Percentiles rank a stretch among this genome's conserved stretches.
phyloP scores from a whole-genome alignment of 2,113 vertebrate species.

The Callaeas wilsoni region DNA sequence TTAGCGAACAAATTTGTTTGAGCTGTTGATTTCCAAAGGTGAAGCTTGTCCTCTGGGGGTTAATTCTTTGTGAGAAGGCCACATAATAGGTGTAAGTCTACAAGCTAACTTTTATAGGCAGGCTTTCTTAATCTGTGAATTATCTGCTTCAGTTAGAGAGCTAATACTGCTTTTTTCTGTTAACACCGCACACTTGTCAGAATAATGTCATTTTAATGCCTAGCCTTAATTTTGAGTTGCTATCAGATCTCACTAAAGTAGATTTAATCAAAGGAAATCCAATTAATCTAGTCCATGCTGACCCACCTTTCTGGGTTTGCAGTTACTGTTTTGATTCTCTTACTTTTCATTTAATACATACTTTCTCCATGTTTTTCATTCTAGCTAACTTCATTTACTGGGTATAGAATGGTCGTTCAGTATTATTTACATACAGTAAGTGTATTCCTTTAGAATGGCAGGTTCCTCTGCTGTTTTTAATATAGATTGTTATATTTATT shows the following conservation, averaged over 20 bases:
- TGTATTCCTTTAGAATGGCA: not conserved
- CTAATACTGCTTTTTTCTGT: not conserved
- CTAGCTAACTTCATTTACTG: constrained; percentile 5
- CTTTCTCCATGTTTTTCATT: not conserved
- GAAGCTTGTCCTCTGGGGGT: not conserved
- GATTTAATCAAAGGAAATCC: not conserved
- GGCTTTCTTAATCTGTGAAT: not conserved
- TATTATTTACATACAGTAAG: constrained; percentile 1
- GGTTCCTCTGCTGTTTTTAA: not conserved
- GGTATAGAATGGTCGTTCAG: not conserved
- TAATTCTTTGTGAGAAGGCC: not conserved
- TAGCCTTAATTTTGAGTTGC: not conserved
- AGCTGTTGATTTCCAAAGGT: not conserved
- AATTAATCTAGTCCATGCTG: not conserved
- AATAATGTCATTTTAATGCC: not conserved
- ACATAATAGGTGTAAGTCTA: not conserved
- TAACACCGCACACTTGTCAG: not conserved
- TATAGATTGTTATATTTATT: not conserved
- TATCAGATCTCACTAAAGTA: not conserved
- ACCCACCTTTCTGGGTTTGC: not conserved
- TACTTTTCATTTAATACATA: not conserved
- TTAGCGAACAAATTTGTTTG: not conserved
- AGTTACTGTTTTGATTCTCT: not conserved
- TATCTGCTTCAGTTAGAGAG: not conserved
- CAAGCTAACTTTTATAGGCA: not conserved